Percentiles rank a stretch among this genome's conserved stretches.
These are phyloP conservation scores for Hypomecis punctinalis DNA, from an alignment of 2,888 invertebrate genomes.

Conservation along the genomic window DNA sequence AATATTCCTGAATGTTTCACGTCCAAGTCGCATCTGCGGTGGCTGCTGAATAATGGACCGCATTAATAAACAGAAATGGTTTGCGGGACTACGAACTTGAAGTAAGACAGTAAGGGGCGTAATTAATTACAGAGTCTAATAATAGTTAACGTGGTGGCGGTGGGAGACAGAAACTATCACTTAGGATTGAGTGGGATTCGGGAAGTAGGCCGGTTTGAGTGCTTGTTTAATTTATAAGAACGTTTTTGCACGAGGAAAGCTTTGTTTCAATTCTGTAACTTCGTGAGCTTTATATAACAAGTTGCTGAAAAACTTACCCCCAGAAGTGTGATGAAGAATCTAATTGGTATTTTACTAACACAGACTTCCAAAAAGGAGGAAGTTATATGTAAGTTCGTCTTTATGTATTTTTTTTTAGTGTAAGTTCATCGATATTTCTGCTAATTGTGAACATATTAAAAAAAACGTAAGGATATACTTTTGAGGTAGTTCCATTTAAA, in stretches of 20 bases:
- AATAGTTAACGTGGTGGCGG: conserved; percentile 54
- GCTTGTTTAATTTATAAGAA: conserved; percentile 37
- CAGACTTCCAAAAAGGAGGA: no score
- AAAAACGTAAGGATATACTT: no score
- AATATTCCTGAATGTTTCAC: conserved; percentile 72
- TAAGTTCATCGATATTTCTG: no score
- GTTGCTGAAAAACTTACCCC: no score
- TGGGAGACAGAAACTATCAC: conserved; percentile 68
- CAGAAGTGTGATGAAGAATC: no score
- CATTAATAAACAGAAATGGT: conserved; percentile 80
- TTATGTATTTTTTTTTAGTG: no score
- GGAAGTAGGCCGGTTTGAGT: conserved; percentile 45
- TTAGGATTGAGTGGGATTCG: conserved; percentile 61
- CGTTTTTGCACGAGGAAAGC: conserved; percentile 1
- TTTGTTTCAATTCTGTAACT: no score
- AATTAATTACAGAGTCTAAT: conserved; percentile 73
- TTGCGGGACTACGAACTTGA: conserved; percentile 61
- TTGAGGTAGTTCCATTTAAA: no score
- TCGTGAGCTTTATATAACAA: no score
- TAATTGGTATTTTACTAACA: no score
- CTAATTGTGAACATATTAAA: no score
- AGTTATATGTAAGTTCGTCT: no score
- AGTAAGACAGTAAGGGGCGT: conserved; percentile 54
- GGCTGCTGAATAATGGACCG: conserved; percentile 74
- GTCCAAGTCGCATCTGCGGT: conserved; percentile 77